Percentiles rank a stretch among this genome's conserved stretches.
These are phyloP conservation scores for Acestrorhynchus altus DNA, from an alignment of 2,797 vertebrate species.

Conservation along the genomic window DNA sequence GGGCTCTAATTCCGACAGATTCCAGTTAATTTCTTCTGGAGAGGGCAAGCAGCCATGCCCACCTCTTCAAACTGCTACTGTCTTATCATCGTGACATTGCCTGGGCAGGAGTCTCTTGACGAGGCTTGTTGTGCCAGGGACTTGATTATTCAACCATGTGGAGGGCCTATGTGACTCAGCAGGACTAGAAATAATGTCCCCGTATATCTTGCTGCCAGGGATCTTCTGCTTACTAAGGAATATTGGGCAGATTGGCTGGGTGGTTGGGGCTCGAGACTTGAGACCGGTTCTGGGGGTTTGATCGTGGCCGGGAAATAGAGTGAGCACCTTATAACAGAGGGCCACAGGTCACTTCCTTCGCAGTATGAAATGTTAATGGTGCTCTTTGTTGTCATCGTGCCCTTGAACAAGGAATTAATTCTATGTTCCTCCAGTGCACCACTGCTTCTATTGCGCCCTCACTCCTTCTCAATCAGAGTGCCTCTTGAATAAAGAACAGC, in stretches of 20 bases:
- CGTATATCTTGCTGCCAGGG: slow-evolving; percentile 7
- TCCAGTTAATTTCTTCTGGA: slow-evolving; percentile 8
- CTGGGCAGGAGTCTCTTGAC: slow-evolving; percentile 14
- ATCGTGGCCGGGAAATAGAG: slow-evolving; percentile 12
- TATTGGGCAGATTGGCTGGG: slow-evolving; percentile 6
- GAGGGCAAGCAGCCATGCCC: slow-evolving; percentile 10
- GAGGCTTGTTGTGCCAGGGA: slow-evolving; percentile 15
- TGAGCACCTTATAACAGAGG: not conserved
- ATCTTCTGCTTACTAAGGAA: slow-evolving; percentile 14
- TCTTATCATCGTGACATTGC: slow-evolving; percentile 31
- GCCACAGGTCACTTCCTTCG: slow-evolving; percentile 7
- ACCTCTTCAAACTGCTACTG: slow-evolving; percentile 9
- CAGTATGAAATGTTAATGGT: slow-evolving; percentile 11
- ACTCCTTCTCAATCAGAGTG: not conserved
- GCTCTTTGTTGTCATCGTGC: slow-evolving; percentile 7
- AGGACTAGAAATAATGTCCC: slow-evolving; percentile 23
- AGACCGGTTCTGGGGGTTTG: slow-evolving; percentile 20
- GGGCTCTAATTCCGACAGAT: slow-evolving; percentile 35
- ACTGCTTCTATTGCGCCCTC: not conserved
- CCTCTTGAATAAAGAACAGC: slow-evolving; percentile 3
- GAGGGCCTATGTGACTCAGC: slow-evolving; percentile 14
- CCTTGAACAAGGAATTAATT: slow-evolving; percentile 19
- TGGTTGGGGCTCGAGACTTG: slow-evolving; percentile 5
- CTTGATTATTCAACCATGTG: slow-evolving; percentile 9
- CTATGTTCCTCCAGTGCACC: not conserved